Conservation (phyloP, 2,888 invertebrate genomes). For the Amphimallon solstitiale region DNA sequence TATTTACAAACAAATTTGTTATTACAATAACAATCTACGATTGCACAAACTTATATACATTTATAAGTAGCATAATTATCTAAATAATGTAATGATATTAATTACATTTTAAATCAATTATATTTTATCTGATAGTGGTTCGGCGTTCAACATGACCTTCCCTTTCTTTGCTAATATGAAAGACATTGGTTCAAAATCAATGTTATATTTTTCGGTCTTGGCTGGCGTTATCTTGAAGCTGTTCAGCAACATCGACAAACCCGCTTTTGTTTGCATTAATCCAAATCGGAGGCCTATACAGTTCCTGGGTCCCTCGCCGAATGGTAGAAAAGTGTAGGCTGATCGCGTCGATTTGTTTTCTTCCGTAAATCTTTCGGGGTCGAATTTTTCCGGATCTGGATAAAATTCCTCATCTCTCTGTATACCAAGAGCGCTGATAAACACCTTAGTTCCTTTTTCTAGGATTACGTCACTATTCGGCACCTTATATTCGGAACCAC, state of each 20-base stretch:
- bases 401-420: constrained; percentile 12
- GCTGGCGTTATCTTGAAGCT: neutral
- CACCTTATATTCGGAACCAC: neutral
- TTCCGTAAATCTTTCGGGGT: constrained; percentile 9
- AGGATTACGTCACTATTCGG: neutral
- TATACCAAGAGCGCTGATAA: constrained; percentile 1
- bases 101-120: too few relatives aligned
- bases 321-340: neutral
- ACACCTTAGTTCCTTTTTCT: constrained; percentile 2
- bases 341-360: constrained; percentile 7
- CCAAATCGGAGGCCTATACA: constrained; percentile 17
- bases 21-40: too few relatives aligned
- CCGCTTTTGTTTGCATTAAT: constrained; percentile 13
- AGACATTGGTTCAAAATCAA: neutral
- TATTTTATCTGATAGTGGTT: too few relatives aligned
- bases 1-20: too few relatives aligned
- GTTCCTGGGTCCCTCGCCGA: constrained; percentile 9
- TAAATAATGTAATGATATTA: too few relatives aligned
- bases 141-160: constrained; percentile 1
- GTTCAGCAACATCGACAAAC: constrained; percentile 8
- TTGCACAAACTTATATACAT: neutral
- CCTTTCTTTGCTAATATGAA: constrained; percentile 13
- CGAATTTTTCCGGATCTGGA: constrained; percentile 1
- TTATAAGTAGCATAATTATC: too few relatives aligned
- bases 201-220: neutral